Conservation (phyloP, 2,113 vertebrate genomes). For the Pluvianellus socialis region DNA sequence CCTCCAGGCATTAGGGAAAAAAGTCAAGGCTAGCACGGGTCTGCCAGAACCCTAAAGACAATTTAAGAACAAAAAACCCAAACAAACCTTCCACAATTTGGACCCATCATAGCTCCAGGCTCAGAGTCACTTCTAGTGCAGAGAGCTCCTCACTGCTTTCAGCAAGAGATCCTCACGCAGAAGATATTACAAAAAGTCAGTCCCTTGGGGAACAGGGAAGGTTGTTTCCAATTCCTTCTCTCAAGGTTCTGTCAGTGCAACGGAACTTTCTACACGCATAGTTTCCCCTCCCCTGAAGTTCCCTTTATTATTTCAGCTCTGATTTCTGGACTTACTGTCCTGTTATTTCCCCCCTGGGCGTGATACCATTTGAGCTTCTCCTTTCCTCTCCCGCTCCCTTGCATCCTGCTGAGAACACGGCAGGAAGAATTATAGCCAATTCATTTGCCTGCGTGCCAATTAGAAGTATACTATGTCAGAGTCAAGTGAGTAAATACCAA, state of each 20-base stretch:
- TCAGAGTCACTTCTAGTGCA: background rate
- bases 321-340: background rate
- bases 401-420: background rate
- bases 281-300: background rate
- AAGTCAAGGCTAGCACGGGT: background rate
- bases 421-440: slow-evolving; percentile 16
- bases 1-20: background rate
- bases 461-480: slow-evolving; percentile 24
- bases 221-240: background rate
- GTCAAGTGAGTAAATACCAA: slow-evolving; percentile 33
- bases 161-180: background rate
- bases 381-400: background rate
- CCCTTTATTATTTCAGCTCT: background rate
- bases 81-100: background rate
- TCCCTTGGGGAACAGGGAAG: background rate
- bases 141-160: background rate
- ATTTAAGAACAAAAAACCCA: background rate
- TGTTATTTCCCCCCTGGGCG: background rate
- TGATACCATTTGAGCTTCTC: background rate
- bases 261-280: background rate
- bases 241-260: background rate
- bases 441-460: slow-evolving; percentile 45
- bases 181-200: background rate
- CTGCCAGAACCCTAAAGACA: background rate
- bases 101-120: background rate